phyloP scores from a whole-genome alignment of 2,797 vertebrate species.

The Echeneis naucrates region DNA sequence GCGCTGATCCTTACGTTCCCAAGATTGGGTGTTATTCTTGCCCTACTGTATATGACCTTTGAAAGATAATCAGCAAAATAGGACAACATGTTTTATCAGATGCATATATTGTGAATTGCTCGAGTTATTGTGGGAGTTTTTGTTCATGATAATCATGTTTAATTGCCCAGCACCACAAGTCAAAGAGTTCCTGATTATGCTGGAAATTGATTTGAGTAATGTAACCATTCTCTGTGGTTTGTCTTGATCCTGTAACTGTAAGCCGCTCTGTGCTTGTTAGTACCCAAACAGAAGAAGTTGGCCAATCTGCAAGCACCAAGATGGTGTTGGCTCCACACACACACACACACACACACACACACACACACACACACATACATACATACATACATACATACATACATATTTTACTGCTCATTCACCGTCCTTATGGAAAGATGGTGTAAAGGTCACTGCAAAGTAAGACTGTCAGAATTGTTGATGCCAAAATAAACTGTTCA shows the following conservation, averaged over 20 bases:
- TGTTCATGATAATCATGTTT: background rate
- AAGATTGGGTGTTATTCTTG: background rate
- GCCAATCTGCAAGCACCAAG: background rate
- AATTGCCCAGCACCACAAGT: background rate
- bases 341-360: too few relatives aligned
- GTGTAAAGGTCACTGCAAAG: constrained; percentile 6
- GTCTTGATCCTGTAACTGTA: background rate
- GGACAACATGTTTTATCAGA: background rate
- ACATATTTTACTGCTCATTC: too few relatives aligned
- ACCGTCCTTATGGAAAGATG: background rate
- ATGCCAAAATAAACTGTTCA: background rate
- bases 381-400: background rate
- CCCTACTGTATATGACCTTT: too few relatives aligned
- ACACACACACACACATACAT: too few relatives aligned
- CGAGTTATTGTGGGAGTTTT: background rate
- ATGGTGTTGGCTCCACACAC: constrained; percentile 3
- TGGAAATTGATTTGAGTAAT: background rate
- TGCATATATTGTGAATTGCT: background rate
- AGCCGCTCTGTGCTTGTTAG: background rate
- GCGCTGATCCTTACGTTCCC: background rate
- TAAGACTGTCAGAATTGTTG: constrained; percentile 2
- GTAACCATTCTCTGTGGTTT: background rate
- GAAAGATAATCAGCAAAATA: background rate
- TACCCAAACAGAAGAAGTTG: constrained; percentile 18
- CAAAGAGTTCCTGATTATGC: background rate